A percentile compares a stretch with the other conserved stretches of the same genome.
phyloP scores from a whole-genome alignment of 2,113 vertebrate species.

The Oryzias javanicus region DNA sequence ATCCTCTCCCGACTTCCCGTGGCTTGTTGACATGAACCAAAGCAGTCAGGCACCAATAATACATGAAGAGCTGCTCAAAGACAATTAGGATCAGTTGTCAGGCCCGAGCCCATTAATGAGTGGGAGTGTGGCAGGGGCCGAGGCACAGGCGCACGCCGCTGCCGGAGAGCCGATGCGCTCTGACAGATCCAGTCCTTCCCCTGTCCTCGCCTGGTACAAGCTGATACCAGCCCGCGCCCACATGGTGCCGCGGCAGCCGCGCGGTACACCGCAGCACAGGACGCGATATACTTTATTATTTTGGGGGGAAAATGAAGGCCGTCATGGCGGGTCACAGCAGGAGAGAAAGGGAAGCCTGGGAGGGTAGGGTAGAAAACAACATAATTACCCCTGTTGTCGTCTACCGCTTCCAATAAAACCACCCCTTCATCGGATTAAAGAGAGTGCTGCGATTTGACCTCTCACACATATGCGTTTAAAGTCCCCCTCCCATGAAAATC shows the following conservation, averaged over 20 bases:
- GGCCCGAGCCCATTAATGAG: conserved; percentile 92
- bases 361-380: conserved; percentile 33
- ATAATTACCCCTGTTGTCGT: conserved; percentile 80
- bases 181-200: conserved; percentile 96
- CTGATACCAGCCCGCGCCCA: conserved; percentile 88
- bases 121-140: conserved; percentile 85
- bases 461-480: conserved; percentile 28
- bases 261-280: conserved; percentile 82
- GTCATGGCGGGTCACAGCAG: conserved; percentile 76
- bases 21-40: conserved; percentile 91
- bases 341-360: conserved; percentile 1
- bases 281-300: conserved; percentile 54
- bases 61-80: conserved; percentile 96
- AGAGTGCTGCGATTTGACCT: conserved; percentile 29
- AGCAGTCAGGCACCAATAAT: conserved; percentile 97
- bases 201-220: conserved; percentile 90
- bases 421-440: conserved; percentile 51
- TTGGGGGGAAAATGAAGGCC: conserved; percentile 78
- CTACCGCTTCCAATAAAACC: conserved; percentile 68
- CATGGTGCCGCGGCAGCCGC: conserved; percentile 81
- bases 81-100: conserved; percentile 99
- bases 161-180: conserved; percentile 84
- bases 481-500: too few species aligned
- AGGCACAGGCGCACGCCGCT: conserved; percentile 78
- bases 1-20: conserved; percentile 68